Evolutionary conservation across 1,140 invertebrate genomes (phyloP).

Genomic region (Andricus grossulariae): DNA sequence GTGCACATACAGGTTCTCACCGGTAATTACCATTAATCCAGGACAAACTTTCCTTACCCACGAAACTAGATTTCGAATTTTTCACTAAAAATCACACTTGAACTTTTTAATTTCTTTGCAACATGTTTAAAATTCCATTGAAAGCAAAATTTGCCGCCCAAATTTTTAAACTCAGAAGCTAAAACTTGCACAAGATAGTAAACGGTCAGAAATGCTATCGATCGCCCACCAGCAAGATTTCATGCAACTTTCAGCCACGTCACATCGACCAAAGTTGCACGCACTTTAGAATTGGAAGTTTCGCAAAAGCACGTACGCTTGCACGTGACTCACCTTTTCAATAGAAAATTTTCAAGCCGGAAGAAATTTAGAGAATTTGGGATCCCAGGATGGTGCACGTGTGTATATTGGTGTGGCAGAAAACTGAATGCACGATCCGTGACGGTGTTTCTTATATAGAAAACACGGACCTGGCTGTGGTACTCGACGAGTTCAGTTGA

Average conservation of each 20-base stretch:
- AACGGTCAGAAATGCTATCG: too few relatives aligned
- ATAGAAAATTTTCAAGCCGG: conserved; percentile 34
- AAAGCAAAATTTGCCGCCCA: neutral
- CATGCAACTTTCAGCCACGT: too few relatives aligned
- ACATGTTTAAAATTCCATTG: neutral
- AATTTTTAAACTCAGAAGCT: neutral
- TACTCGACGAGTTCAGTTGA: conserved; percentile 33
- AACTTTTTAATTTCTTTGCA: conserved; percentile 5
- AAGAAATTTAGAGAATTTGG: conserved; percentile 26
- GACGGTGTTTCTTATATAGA: conserved; percentile 66
- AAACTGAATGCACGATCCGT: conserved; percentile 63
- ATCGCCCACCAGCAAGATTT: too few relatives aligned
- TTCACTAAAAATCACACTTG: neutral
- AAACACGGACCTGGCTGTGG: conserved; percentile 40
- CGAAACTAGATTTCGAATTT: conserved; percentile 12
- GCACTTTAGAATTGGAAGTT: conserved; percentile 15
- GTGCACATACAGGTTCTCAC: neutral
- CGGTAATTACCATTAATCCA: too few relatives aligned
- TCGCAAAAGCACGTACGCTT: conserved; percentile 37
- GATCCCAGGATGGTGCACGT: conserved; percentile 44
- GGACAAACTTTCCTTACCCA: conserved; percentile 3
- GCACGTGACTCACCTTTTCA: conserved; percentile 41
- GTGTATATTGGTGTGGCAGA: conserved; percentile 47
- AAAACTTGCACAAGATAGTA: too few relatives aligned
- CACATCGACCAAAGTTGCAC: conserved; percentile 12